Base-by-base conservation (phyloP, 2,888 invertebrate genomes). In the Azorinus chamasolen region DNA sequence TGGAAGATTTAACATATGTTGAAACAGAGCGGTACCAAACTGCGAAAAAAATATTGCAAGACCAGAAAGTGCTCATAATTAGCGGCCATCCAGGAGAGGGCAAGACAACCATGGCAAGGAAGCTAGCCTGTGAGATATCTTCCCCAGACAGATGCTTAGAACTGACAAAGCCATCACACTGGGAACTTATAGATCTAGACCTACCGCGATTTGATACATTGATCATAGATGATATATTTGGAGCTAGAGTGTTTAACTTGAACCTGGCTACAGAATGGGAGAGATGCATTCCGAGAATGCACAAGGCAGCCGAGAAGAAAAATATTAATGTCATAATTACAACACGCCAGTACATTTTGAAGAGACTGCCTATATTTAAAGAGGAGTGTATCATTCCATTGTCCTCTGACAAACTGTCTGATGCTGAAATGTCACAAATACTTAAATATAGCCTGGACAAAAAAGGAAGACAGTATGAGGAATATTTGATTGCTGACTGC, bases 211-310 rank as follows among this genome's bases (percentile, higher is more conserved):
- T 63, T 20, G 53, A 59, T 32, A 54, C 50, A 0, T 55, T 77
- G 51, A 39, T 77, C 3, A 72, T 77, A 25, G 77, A 77, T 45
- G 77, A 77, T 45, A 72, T 77, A 12, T 79, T 79, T 51, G 79
- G 79, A 22, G 50, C 54, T 18, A 62, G 74, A 16, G 73, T 62
- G 16, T 39, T 77, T 16, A 55, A 72, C 41, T 61, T 72, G 45
- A 58, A 37, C 5, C 32, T 72, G n/a, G 48, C 69, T 12, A 50
- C 55, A 18, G 41, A 59, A 22, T 77, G 77, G 72, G 48, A 68
- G 10, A 53, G 16, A 39, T 37, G 45, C 41, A 50, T 68, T 1
- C 53, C 48, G 5, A 72, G 68, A 39, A 24, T 77, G n/a, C 48
- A 61, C 24, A 61, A 32, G 37, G 63, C 64, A 18, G 48, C 57